Conservation (phyloP, 2,888 invertebrate species). For the Acleris holmiana region DNA sequence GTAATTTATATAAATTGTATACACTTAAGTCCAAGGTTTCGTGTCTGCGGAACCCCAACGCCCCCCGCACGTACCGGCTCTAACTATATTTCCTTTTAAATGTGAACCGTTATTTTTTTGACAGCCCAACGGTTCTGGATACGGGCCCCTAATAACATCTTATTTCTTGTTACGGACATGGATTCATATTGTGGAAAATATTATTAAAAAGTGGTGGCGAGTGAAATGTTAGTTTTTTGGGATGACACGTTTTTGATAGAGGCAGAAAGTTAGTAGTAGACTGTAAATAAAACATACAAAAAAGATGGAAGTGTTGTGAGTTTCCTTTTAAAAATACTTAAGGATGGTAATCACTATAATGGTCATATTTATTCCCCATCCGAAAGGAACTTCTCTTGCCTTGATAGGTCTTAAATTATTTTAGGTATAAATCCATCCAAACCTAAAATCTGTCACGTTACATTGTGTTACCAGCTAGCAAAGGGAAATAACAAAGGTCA, state of each 20-base stretch:
- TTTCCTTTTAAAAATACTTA: too few relatives aligned
- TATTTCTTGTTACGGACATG: conserved; percentile 52
- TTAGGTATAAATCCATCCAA: too few relatives aligned
- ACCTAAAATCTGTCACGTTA: too few relatives aligned
- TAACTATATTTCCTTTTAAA: conserved; percentile 78
- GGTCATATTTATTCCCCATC: too few relatives aligned
- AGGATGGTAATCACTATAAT: too few relatives aligned
- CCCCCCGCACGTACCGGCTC: conserved; percentile 63
- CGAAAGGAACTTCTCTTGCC: too few relatives aligned
- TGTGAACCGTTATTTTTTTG: conserved; percentile 77
- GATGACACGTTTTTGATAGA: neutral
- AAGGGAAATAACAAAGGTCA: too few relatives aligned
- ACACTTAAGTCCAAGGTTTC: conserved; percentile 37
- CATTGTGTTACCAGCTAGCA: too few relatives aligned
- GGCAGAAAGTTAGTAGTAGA: too few relatives aligned
- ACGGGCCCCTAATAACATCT: conserved; percentile 56
- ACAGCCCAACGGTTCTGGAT: conserved; percentile 60
- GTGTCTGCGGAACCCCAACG: conserved; percentile 33
- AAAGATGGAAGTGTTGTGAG: too few relatives aligned
- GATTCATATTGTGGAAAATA: conserved; percentile 25
- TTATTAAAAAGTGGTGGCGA: conserved; percentile 32
- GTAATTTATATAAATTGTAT: neutral
- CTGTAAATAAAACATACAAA: too few relatives aligned
- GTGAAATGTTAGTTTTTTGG: conserved; percentile 13
- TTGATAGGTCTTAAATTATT: too few relatives aligned